These are phyloP conservation scores for Ceyx melanurus DNA, from an alignment of 2,113 vertebrate species.

Conservation along the genomic window DNA sequence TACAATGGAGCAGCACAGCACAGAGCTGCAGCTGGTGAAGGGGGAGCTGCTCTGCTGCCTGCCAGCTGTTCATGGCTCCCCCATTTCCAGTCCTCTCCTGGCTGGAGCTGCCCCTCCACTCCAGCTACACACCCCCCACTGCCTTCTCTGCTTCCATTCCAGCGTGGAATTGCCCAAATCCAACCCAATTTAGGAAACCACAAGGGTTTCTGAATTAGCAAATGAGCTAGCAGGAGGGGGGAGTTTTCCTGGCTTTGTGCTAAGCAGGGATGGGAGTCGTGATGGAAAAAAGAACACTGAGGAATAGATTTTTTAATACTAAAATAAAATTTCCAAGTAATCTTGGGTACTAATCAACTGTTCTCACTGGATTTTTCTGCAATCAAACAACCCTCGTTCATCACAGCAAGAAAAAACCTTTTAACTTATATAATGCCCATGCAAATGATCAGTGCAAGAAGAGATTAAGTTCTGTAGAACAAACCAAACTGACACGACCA, in stretches of 20 bases:
- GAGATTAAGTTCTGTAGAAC: neutral
- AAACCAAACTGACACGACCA: fast-evolving
- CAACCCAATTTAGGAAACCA: neutral
- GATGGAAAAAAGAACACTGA: fast-evolving
- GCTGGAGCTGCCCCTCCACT: neutral
- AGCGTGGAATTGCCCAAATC: neutral
- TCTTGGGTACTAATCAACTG: neutral
- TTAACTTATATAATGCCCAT: fast-evolving
- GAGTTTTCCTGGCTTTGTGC: neutral
- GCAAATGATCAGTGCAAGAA: fast-evolving
- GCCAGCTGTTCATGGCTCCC: neutral
- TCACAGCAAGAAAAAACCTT: neutral
- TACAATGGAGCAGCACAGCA: neutral
- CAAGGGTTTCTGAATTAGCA: neutral
- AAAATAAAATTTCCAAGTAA: neutral
- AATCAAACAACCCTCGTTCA: neutral
- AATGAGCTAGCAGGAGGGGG: neutral
- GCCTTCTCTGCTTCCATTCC: neutral
- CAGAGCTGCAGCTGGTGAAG: neutral
- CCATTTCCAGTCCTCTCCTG: fast-evolving
- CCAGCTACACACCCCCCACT: fast-evolving
- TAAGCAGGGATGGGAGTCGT: fast-evolving
- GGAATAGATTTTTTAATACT: fast-evolving
- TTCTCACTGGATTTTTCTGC: neutral
- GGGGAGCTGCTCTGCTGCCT: neutral